These are phyloP conservation scores for Zaprionus vittiger DNA, from an alignment of 1,140 invertebrate species.

Conservation along the genomic window DNA sequence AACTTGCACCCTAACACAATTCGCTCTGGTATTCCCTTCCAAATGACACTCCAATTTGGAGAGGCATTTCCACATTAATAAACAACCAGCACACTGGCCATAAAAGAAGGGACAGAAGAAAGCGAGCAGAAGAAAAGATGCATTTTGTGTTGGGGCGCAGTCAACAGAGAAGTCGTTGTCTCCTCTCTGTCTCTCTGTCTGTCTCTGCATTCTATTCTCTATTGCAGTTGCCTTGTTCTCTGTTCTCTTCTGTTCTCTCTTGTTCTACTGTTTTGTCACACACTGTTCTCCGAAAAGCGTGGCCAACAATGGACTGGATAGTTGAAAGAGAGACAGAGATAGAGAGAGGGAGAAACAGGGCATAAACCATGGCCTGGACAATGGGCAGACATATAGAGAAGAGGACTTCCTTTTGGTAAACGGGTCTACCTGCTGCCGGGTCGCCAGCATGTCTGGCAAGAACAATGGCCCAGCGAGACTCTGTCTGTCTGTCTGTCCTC, in stretches of 20 bases:
- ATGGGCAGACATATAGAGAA: constrained; percentile 53
- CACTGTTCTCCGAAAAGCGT: constrained; percentile 78
- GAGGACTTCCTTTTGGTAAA: constrained; percentile 61
- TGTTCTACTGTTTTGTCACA: constrained; percentile 64
- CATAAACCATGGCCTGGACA: constrained; percentile 75
- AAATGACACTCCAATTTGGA: constrained; percentile 81
- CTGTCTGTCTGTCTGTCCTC: constrained; percentile 49
- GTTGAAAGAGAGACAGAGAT: background rate
- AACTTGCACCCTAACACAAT: constrained; percentile 56
- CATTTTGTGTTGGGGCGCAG: constrained; percentile 56
- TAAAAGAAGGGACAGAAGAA: constrained; percentile 53
- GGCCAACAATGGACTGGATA: constrained; percentile 64
- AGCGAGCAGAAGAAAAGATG: constrained; percentile 45
- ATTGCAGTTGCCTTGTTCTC: constrained; percentile 16
- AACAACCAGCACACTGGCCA: constrained; percentile 67
- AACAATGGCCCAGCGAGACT: constrained; percentile 47
- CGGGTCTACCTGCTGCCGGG: constrained; percentile 48
- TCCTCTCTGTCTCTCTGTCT: constrained; percentile 14
- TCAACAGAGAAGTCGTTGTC: constrained; percentile 70
- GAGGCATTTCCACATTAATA: constrained; percentile 82
- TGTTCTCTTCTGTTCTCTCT: constrained; percentile 32
- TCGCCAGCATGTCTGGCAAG: constrained; percentile 78
- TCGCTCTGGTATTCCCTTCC: constrained; percentile 48
- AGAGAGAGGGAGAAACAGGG: background rate
- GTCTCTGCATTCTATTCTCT: constrained; percentile 26